A percentile compares a stretch with the other conserved stretches of the same genome.
Evolutionary conservation across 2,113 vertebrate species (phyloP).

Genomic region (Cyprinodon brontotheroides): DNA sequence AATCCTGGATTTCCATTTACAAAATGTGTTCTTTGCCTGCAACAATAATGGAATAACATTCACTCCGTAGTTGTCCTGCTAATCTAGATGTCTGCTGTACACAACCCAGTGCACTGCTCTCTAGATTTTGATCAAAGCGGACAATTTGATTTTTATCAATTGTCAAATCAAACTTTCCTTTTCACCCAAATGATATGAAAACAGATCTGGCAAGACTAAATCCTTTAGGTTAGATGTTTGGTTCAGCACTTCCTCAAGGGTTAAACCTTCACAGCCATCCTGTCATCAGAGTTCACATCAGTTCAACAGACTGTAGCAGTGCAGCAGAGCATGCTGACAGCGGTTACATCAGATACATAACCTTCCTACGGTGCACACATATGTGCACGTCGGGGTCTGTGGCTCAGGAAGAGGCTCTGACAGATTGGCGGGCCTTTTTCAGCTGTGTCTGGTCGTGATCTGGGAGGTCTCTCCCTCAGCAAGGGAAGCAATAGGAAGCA

Average conservation of each 20-base stretch:
- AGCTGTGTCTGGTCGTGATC: slow-evolving; percentile 30
- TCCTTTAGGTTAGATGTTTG: slow-evolving; percentile 3
- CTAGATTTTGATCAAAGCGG: background rate
- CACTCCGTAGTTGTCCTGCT: background rate
- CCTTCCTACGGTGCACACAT: slow-evolving; percentile 42
- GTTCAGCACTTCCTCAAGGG: background rate
- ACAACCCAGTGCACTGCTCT: background rate
- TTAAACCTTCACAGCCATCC: slow-evolving; percentile 10
- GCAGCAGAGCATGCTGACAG: slow-evolving; percentile 26
- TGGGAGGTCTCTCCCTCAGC: slow-evolving; percentile 33
- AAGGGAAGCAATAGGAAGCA: slow-evolving; percentile 39
- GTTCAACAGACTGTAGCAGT: background rate
- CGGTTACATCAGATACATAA: slow-evolving; percentile 23
- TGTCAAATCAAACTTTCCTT: background rate
- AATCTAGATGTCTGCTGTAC: background rate
- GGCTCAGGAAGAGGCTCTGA: slow-evolving; percentile 34
- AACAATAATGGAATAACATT: background rate
- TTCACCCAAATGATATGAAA: slow-evolving; percentile 7
- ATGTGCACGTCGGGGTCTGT: slow-evolving; percentile 35
- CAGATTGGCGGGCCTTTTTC: slow-evolving; percentile 28
- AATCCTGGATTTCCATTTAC: too few species aligned
- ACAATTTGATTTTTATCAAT: too few species aligned
- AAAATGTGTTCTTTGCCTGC: too few species aligned
- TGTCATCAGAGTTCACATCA: slow-evolving; percentile 10
- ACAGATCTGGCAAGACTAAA: background rate